These are phyloP conservation scores for Cheilosia soror DNA, from an alignment of 2,888 invertebrate species.

Conservation along the genomic window DNA sequence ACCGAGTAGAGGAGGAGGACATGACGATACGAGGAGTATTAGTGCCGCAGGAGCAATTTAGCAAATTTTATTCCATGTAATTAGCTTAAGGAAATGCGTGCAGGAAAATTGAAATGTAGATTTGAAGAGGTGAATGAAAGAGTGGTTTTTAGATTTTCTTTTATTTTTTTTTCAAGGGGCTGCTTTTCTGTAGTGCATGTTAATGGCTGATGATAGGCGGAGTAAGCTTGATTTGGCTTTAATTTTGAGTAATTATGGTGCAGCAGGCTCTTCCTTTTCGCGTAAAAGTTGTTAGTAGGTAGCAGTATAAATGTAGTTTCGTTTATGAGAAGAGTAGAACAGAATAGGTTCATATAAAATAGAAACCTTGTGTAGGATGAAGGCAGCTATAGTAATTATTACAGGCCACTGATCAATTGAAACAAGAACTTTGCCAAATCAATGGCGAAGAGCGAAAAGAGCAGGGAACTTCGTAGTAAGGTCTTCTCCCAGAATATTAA, in stretches of 20 bases:
- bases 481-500: too few species aligned
- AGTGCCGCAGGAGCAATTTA: constrained; percentile 70
- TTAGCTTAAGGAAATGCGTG: constrained; percentile 73
- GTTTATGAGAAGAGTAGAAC: neutral
- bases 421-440: too few species aligned
- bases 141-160: constrained; percentile 23
- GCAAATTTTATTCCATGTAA: constrained; percentile 68
- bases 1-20: neutral
- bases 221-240: constrained; percentile 36
- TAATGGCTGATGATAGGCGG: neutral
- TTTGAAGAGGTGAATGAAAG: constrained; percentile 26
- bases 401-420: too few species aligned
- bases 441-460: too few species aligned
- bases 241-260: constrained; percentile 27
- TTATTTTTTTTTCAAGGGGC: constrained; percentile 12
- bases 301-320: neutral
- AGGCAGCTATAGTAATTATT: too few species aligned
- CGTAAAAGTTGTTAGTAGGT: neutral
- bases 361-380: too few species aligned
- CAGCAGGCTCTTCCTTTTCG: neutral
- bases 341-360: too few species aligned
- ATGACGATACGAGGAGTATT: constrained; percentile 24
- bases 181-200: constrained; percentile 9
- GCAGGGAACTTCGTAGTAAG: too few species aligned
- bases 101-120: constrained; percentile 62